Base-by-base conservation (phyloP, 2,888 invertebrate genomes). In the Teleiodes luculella region DNA sequence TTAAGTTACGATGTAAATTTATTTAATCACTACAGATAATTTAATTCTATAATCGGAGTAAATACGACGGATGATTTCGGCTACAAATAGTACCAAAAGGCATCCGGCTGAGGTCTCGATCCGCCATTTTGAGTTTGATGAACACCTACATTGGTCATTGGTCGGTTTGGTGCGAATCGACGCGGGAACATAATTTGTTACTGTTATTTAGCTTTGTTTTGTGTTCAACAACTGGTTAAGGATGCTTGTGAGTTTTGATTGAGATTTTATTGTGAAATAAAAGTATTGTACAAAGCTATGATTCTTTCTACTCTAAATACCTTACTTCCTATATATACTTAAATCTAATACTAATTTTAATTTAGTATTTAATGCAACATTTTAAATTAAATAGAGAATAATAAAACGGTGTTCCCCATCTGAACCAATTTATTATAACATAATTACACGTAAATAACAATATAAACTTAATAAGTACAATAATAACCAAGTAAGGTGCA, bases 221-320 rank as follows among this genome's bases (percentile, higher is more conserved):
- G 77, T 79, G 77, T 81, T 80, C 77, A 24, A 74, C 77, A 78
- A 74, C 72, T 74, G 75, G 72, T 74, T 79, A 70, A 71, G 83
- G 63, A 80, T 85, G 85, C 72, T 80, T 83, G 85, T 70, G 80
- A 76, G 83, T 86, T 87, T 87, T 83, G 87, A 87, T 81, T 83
- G 83, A 76, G 78, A 82, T 83, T 86, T 87, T 84, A 82, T 79
- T 81, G 80, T 80, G 81, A 74, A 86, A 84, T 86, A 86, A 86
- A 86, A 76, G 63, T 74, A 81, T 80, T 83, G 79, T 84, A 85
- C 78, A 78, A 78, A 74, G 57, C 55, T 53, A 11, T 33, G 8
- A 53, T 56, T 70, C 71, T 77, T 68, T 64, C 68, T 70, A 62
- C 53, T 50, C 13, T 24, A 30, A 14, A 14, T 10, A 10, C 3